phyloP scores from a whole-genome alignment of 2,113 vertebrate genomes.

The Abramis brama region DNA sequence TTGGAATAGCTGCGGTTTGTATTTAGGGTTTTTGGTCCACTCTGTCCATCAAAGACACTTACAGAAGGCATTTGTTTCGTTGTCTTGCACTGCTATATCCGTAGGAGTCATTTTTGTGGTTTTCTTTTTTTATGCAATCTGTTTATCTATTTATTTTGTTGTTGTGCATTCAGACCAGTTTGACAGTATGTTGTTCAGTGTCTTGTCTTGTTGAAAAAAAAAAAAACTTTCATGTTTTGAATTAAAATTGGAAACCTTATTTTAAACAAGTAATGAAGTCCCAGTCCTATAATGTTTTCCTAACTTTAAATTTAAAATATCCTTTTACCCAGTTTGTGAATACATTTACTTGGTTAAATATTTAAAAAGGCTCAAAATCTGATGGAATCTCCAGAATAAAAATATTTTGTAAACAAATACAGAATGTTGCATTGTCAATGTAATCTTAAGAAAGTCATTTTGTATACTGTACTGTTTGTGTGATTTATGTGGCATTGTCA shows the following conservation, averaged over 20 bases:
- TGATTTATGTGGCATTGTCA: background rate
- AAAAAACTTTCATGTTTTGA: background rate
- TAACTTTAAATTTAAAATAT: background rate
- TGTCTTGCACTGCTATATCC: slow-evolving; percentile 11
- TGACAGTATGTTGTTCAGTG: slow-evolving; percentile 5
- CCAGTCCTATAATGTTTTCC: background rate
- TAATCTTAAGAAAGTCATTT: too few species aligned
- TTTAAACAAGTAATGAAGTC: slow-evolving; percentile 22
- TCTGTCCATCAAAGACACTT: slow-evolving; percentile 10
- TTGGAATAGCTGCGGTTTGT: background rate
- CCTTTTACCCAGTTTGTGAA: background rate
- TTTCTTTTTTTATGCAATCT: slow-evolving; percentile 10
- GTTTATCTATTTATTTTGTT: slow-evolving; percentile 41
- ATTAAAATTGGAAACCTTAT: background rate
- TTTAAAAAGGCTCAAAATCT: background rate
- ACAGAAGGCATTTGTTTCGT: background rate
- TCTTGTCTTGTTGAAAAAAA: slow-evolving; percentile 25
- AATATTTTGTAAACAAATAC: background rate
- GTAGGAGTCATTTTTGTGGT: slow-evolving; percentile 13
- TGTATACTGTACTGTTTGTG: background rate
- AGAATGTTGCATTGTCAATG: background rate
- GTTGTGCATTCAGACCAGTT: slow-evolving; percentile 2
- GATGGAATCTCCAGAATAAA: slow-evolving; percentile 1
- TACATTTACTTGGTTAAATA: slow-evolving; percentile 2
- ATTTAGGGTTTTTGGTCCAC: background rate